Base-by-base conservation (phyloP, 2,797 vertebrate genomes). In the Microctenopoma steveboyesi region DNA sequence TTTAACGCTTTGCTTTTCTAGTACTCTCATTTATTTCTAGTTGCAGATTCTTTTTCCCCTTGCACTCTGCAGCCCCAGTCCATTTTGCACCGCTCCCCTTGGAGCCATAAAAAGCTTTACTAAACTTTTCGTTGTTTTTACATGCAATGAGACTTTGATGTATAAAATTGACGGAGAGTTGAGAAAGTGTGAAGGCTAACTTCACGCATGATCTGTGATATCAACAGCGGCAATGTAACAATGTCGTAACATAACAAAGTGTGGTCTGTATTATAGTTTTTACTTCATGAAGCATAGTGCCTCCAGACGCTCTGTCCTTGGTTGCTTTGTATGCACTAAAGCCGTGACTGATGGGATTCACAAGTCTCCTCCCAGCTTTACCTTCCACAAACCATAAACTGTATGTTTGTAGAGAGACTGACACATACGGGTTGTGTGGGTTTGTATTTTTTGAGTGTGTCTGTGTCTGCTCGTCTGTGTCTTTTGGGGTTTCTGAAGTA, bases 291-390 rank as follows among this genome's bases (percentile, higher is more conserved):
- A 46, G 27, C 52, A 16, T 58, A 22, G 80, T 50, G 62, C 68
- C 66, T 55, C 78, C 72, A 49, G 72, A 62, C 22, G 72, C 58
- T 48, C 49, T 81, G 86, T 76, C 86, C 85, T 88, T 87, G 81
- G 78, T 53, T 57, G 68, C 62, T 84, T 78, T 78, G 72, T 69
- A 48, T 12, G 43, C 57, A 12, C 67, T 74, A 69, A 74, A 78
- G 78, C 83, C 77, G 72, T 89, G 87, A 92, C 79, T 88, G 89
- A 93, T 91, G 86, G 84, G 78, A 84, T 78, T 82, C 76, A 45
- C 61, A 30, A 70, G 68, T 79, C 67, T 83, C 71, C 79, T 88
- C 67, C 56, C 50, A 76, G 79, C 73, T 72, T 83, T 79, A 86
- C 83, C 86, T 84, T 71, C 81, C 82, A 61, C 54, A 51, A 68